A percentile compares a stretch with the other conserved stretches of the same genome.
These are phyloP conservation scores for Catocala nupta DNA, from an alignment of 2,888 invertebrate genomes.

Conservation along the genomic window DNA sequence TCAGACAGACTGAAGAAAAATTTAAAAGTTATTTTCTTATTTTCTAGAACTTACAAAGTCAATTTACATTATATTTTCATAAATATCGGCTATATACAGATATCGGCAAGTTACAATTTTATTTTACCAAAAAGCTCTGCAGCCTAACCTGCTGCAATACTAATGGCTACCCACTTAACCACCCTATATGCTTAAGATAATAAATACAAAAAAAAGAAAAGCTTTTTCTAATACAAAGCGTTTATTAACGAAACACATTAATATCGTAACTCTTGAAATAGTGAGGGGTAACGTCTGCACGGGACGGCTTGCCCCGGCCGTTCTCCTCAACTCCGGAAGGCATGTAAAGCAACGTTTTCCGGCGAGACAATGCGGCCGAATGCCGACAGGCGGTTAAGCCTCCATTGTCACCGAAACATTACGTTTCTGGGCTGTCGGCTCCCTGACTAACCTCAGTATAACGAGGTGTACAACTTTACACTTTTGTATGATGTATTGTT, in stretches of 20 bases:
- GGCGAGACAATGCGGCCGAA: conserved; percentile 12
- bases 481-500: neutral
- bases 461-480: neutral
- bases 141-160: no score
- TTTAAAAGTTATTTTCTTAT: no score
- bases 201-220: conserved; percentile 6
- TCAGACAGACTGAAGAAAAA: no score
- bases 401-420: conserved; percentile 19
- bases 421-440: neutral
- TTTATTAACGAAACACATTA: conserved; percentile 2
- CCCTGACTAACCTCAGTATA: neutral
- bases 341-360: conserved; percentile 17
- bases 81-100: no score
- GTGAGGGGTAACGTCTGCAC: conserved; percentile 1
- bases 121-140: no score
- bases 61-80: no score
- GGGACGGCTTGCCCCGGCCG: neutral
- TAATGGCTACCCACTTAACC: no score
- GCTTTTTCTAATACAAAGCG: conserved; percentile 3
- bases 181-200: no score
- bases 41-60: no score
- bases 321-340: conserved; percentile 17
- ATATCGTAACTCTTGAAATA: neutral
- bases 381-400: conserved; percentile 11
- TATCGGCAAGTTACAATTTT: no score